These are phyloP conservation scores for Anastrepha obliqua DNA, from an alignment of 1,140 invertebrate species.

Conservation along the genomic window DNA sequence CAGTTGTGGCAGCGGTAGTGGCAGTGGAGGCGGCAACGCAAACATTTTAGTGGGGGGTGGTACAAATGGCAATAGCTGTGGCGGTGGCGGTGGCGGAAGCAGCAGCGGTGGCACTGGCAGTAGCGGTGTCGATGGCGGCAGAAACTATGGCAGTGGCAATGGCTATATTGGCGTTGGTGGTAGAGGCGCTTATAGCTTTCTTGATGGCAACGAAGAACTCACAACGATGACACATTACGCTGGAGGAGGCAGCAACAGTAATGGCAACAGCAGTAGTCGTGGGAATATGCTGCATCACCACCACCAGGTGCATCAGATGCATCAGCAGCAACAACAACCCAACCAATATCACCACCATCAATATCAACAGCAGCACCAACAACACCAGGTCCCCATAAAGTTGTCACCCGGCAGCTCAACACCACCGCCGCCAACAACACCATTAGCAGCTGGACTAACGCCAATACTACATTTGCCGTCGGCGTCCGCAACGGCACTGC, in stretches of 20 bases:
- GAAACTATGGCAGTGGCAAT: constrained; percentile 3
- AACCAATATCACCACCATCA: not conserved
- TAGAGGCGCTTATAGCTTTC: not conserved
- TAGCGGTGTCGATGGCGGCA: not conserved
- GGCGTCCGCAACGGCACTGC: not conserved
- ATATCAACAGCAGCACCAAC: not conserved
- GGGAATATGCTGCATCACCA: not conserved
- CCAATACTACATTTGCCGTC: constrained; percentile 23
- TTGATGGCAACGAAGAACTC: constrained; percentile 5
- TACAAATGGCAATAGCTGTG: no score
- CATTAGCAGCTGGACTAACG: not conserved
- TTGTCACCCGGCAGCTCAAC: not conserved
- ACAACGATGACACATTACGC: constrained; percentile 5
- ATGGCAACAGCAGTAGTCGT: not conserved
- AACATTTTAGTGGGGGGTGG: not conserved
- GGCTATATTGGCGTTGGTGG: not conserved
- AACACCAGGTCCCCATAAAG: not conserved
- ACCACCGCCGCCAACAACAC: not conserved
- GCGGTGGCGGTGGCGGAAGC: not conserved
- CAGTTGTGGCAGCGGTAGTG: constrained; percentile 61
- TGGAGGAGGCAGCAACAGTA: not conserved
- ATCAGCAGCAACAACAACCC: not conserved
- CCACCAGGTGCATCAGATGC: not conserved
- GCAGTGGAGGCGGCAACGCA: constrained; percentile 30
- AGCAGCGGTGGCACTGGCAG: not conserved